A percentile compares a stretch with the other conserved stretches of the same genome.
phyloP scores from a whole-genome alignment of 2,888 invertebrate species.

The Hypomecis punctinalis region DNA sequence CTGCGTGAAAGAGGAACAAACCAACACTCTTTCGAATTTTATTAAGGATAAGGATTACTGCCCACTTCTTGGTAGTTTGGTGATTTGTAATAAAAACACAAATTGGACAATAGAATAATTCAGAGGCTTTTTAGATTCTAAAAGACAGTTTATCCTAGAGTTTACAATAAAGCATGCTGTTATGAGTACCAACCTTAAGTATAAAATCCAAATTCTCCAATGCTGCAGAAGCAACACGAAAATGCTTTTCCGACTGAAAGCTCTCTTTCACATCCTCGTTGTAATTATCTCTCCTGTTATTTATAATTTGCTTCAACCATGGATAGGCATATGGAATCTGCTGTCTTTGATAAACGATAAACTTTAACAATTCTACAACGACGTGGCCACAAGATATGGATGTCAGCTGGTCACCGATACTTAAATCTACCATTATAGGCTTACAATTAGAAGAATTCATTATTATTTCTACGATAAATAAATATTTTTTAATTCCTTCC shows the following conservation, averaged over 20 bases:
- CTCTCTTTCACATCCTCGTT: slow-evolving; percentile 60
- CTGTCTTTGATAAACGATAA: slow-evolving; percentile 83
- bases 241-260: slow-evolving; percentile 75
- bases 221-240: slow-evolving; percentile 70
- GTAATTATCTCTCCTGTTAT: slow-evolving; percentile 61
- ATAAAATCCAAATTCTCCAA: slow-evolving; percentile 77
- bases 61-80: too few relatives aligned
- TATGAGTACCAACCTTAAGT: slow-evolving; percentile 62
- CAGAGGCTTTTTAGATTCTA: too few relatives aligned
- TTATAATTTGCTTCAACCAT: slow-evolving; percentile 78
- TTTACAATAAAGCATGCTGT: not conserved
- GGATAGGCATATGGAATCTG: slow-evolving; percentile 82
- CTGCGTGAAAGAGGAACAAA: too few relatives aligned
- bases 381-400: slow-evolving; percentile 84
- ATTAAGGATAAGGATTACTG: too few relatives aligned
- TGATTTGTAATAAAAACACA: too few relatives aligned
- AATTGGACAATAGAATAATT: too few relatives aligned
- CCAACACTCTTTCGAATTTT: too few relatives aligned
- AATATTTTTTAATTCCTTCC: too few relatives aligned
- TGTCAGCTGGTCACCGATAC: slow-evolving; percentile 82
- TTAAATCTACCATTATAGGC: slow-evolving; percentile 65
- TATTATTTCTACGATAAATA: too few relatives aligned
- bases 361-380: slow-evolving; percentile 84
- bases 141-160: too few relatives aligned
- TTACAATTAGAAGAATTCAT: slow-evolving; percentile 49